These are phyloP conservation scores for Pica pica DNA, from an alignment of 2,113 vertebrate genomes.

Conservation along the genomic window DNA sequence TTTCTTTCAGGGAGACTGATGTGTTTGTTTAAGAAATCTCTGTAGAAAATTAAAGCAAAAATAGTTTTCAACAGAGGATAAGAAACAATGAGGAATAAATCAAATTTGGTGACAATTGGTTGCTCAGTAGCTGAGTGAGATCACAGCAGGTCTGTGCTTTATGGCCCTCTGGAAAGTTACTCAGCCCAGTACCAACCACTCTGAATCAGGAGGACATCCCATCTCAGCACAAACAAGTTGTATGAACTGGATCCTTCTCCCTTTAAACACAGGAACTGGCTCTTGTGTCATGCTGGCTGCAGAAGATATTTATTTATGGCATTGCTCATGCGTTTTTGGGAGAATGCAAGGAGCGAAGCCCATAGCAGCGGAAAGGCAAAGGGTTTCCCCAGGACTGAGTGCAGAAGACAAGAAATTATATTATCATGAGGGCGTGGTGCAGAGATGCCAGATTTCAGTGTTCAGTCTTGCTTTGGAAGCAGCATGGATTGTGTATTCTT, in stretches of 20 bases:
- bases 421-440: fast-evolving
- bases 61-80: neutral
- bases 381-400: neutral
- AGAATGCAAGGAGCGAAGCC: neutral
- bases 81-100: conserved; percentile 4
- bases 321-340: neutral
- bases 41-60: conserved; percentile 13
- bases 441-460: neutral
- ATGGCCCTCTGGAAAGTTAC: neutral
- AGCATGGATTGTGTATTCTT: neutral
- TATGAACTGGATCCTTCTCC: neutral
- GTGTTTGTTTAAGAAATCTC: neutral
- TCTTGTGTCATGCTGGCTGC: neutral
- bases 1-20: neutral
- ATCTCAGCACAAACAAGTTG: fast-evolving
- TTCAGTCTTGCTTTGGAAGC: neutral
- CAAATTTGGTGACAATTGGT: neutral
- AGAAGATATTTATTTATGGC: neutral
- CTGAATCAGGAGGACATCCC: neutral
- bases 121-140: neutral
- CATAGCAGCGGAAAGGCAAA: neutral
- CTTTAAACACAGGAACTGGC: neutral
- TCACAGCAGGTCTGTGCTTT: neutral
- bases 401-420: neutral
- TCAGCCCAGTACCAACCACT: neutral